phyloP scores from a whole-genome alignment of 2,888 invertebrate species.

The Entomobrya multifasciata region DNA sequence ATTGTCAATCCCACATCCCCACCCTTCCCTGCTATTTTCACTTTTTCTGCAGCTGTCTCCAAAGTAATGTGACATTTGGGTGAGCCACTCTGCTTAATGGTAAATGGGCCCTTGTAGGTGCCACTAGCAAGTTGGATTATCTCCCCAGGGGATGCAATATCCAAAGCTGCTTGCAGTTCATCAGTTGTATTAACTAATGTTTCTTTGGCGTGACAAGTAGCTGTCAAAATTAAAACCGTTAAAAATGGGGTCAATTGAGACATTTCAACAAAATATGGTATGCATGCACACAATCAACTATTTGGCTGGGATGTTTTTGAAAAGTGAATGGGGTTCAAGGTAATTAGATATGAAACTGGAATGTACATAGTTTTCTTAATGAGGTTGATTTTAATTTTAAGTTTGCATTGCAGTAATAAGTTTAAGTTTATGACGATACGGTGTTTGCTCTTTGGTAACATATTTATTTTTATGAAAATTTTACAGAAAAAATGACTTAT shows the following conservation, averaged over 20 bases:
- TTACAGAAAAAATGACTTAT: neutral
- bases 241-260: neutral
- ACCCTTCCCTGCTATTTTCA: neutral
- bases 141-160: conserved; percentile 3
- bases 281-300: too few relatives aligned
- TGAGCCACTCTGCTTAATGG: neutral
- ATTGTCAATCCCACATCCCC: neutral
- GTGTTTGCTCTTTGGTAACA: too few relatives aligned
- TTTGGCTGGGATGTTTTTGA: neutral
- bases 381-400: too few relatives aligned
- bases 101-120: conserved; percentile 1
- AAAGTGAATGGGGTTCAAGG: neutral
- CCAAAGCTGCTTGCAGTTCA: neutral
- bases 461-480: too few relatives aligned
- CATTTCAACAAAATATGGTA: neutral
- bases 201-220: neutral
- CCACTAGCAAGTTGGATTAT: neutral
- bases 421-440: too few relatives aligned
- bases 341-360: too few relatives aligned
- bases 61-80: neutral
- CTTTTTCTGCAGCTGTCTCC: neutral
- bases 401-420: too few relatives aligned
- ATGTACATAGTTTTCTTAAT: too few relatives aligned
- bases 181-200: neutral
- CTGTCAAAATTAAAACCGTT: neutral